Conservation (phyloP, 2,888 invertebrate species). For the Zygaena filipendulae region DNA sequence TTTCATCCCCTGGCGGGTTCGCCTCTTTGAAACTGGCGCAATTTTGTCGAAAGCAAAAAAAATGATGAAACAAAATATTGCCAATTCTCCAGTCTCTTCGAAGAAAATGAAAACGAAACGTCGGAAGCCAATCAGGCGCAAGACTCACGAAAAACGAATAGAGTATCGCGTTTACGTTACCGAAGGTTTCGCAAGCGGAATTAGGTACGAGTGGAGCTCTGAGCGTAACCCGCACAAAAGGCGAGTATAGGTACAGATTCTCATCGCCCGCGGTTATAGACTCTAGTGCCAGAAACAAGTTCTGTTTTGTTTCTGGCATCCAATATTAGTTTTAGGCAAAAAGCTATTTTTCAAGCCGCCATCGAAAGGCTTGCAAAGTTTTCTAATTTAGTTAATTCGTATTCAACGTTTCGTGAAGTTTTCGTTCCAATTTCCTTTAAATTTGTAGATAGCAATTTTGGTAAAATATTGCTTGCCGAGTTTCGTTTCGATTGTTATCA, state of each 20-base stretch:
- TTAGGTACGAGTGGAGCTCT: conserved; percentile 26
- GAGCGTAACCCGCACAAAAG: conserved; percentile 37
- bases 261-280: conserved; percentile 50
- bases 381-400: conserved; percentile 64
- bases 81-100: conserved; percentile 39
- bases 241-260: conserved; percentile 25
- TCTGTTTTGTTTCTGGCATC: conserved; percentile 57
- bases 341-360: conserved; percentile 61
- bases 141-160: conserved; percentile 48
- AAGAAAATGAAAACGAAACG: conserved; percentile 56
- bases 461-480: too few species aligned
- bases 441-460: too few species aligned
- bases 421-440: too few species aligned
- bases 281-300: conserved; percentile 52
- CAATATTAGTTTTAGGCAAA: conserved; percentile 66
- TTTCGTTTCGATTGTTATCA: too few species aligned
- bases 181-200: conserved; percentile 37
- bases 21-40: conserved; percentile 59
- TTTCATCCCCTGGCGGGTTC: conserved; percentile 52
- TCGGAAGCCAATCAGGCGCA: conserved; percentile 55
- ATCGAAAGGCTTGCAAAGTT: conserved; percentile 59
- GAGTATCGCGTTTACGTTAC: conserved; percentile 46
- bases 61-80: conserved; percentile 53
- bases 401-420: conserved; percentile 40
- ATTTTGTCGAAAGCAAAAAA: conserved; percentile 66